Evolutionary conservation across 2,113 vertebrate genomes (phyloP).

Genomic region (Tachysurus fulvidraco): DNA sequence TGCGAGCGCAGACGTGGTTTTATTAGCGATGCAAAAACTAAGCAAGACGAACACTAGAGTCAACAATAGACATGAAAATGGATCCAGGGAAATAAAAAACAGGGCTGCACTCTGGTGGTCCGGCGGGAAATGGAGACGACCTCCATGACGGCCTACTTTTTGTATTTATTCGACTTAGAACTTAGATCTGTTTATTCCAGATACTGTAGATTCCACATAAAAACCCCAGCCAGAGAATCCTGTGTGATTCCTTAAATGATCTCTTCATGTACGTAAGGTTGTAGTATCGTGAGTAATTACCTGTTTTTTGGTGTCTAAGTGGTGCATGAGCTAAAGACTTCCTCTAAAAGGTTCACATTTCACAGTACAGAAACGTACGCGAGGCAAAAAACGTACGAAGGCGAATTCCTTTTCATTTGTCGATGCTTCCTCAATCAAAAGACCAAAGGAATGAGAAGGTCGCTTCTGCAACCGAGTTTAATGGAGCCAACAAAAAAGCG

Average conservation of each 20-base stretch:
- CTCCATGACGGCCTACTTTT: neutral
- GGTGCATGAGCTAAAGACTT: neutral
- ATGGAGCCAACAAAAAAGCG: constrained; percentile 15
- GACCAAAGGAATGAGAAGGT: neutral
- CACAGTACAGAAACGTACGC: neutral
- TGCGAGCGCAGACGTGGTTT: too few relatives aligned
- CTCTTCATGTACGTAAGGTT: neutral
- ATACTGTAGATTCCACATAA: too few relatives aligned
- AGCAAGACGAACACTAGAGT: too few relatives aligned
- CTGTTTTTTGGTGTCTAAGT: neutral
- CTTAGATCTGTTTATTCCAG: neutral
- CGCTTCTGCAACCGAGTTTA: constrained; percentile 10
- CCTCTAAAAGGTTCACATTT: neutral
- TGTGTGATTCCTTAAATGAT: neutral
- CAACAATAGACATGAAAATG: too few relatives aligned
- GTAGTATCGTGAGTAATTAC: neutral
- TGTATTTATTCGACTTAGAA: neutral
- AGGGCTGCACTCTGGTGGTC: too few relatives aligned
- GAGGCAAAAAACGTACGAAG: neutral
- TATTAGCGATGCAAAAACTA: too few relatives aligned
- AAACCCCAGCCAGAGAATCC: too few relatives aligned
- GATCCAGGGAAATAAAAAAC: too few relatives aligned
- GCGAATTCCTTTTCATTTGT: neutral
- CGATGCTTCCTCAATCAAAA: neutral
- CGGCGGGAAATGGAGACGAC: too few relatives aligned